Base-by-base conservation (phyloP, 1,140 invertebrate genomes). In the Zaprionus gabonicus region DNA sequence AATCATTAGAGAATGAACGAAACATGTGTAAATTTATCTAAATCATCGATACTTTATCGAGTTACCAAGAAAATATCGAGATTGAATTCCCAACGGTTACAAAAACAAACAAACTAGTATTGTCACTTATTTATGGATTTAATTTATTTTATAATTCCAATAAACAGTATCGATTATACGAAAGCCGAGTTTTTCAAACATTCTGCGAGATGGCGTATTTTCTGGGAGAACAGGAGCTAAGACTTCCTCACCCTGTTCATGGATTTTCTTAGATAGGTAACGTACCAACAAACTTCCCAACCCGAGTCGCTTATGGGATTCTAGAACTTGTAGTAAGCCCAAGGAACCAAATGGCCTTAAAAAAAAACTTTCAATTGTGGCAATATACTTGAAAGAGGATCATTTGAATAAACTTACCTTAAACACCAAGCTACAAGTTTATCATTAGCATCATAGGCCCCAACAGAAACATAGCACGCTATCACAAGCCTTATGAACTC, bases 391-490 rank as follows among this genome's bases (percentile, higher is more conserved):
- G 10, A 10, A 1, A 31, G 49, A 68, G 1, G 13, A 59, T 31
- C 0, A 7, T 34, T 17, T 36, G 0, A 25, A 41, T 9, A 57
- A 41, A 28, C 57, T 28, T 46, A 80, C 91, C 83, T 79, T 27
- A 92, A 65, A 44, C 86, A 82, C 91, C 87, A 92, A 4, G 83
- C 81, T 10, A 92, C 51, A 28, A 92, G 76, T 34, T 91, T 78
- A 6, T 75, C 82, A 3, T 49, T 53, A 0, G 64, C 55, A 60
- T 86, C 86, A 36, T 77, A 92, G 7, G 82, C 78, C 3, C 91
- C 91, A 7, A 90, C 56, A n/a, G 73, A 81, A 6, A 74, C 38
- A 70, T 90, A 82, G 3, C 68, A 55, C 2, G 49, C 7, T n/a
- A 92, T 91, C 1, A 92, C 46, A 12, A 27, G 31, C 23, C 70